Percentiles rank a stretch among this genome's conserved stretches.
These are phyloP conservation scores for Seriola rivoliana DNA, from an alignment of 2,113 vertebrate species.

Conservation along the genomic window DNA sequence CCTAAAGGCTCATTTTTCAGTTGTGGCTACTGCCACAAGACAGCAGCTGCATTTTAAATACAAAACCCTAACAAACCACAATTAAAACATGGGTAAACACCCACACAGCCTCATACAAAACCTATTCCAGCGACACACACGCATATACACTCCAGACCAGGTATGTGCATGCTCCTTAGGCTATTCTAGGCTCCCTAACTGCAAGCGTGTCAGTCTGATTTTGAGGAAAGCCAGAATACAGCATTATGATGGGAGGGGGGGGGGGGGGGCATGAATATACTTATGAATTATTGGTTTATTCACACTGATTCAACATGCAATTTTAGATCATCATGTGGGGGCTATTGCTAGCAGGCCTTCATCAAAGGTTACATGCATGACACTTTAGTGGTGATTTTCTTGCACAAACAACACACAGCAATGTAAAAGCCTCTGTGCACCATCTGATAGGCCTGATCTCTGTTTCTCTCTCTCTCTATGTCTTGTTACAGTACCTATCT, in stretches of 20 bases:
- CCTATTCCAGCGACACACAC: not conserved
- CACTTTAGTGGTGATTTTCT: slow-evolving; percentile 23
- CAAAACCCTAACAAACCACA: slow-evolving; percentile 33
- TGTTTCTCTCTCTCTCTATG: slow-evolving; percentile 37
- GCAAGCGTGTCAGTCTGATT: slow-evolving; percentile 28
- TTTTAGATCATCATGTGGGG: not conserved
- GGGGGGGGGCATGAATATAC: not conserved
- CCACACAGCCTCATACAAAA: slow-evolving; percentile 30
- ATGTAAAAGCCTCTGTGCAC: slow-evolving; percentile 22
- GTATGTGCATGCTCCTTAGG: slow-evolving; percentile 32
- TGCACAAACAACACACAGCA: slow-evolving; percentile 21
- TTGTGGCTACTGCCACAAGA: slow-evolving; percentile 48
- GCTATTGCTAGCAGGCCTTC: not conserved
- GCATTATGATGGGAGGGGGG: not conserved
- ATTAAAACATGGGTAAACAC: slow-evolving; percentile 57
- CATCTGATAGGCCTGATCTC: slow-evolving; percentile 47
- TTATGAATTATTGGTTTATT: slow-evolving; percentile 19
- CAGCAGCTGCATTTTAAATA: slow-evolving; percentile 24
- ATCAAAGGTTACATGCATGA: slow-evolving; percentile 27
- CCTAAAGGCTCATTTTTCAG: slow-evolving; percentile 44
- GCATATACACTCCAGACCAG: slow-evolving; percentile 17
- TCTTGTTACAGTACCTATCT: slow-evolving; percentile 67
- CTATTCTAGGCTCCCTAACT: slow-evolving; percentile 4
- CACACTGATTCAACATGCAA: slow-evolving; percentile 14
- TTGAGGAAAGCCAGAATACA: not conserved